Evolutionary conservation across 2,797 vertebrate species (phyloP), one percentile per base, ranked within the genome.

Genomic region (Acipenser transmontanus): DNA sequence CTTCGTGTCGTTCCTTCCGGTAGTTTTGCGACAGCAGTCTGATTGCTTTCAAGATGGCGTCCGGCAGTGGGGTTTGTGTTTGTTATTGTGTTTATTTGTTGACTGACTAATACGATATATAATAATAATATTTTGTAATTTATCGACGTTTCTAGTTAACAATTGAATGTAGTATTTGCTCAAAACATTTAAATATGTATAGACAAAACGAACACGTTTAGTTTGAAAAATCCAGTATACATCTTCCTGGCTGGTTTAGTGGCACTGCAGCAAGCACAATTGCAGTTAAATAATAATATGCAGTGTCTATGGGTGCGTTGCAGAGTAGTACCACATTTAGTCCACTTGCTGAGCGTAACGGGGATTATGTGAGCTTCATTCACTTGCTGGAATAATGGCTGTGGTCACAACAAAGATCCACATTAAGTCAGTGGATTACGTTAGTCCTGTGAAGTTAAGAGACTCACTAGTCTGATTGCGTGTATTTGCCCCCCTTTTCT

Each of bases 21-120:
- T 34, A 34, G 34, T 61, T 70, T 62, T 67, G 50, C 75, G 73
- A 72, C 73, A 63, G 63, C 47, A 59, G 71, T 67, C 59, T 65
- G 68, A 47, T 47, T 47, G 63, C 61, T 7, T 7, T 74, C 76
- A 89, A 85, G 75, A 91, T 91, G 89, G 88, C 89, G 81, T 87
- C 89, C 0, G 73, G 88, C 17, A 90, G 89, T 13, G 86, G 84
- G 72, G 89, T 91, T 68, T 82, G 87, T 74, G 49, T 11, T 10
- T 11, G 48, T 47, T 68, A 11, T 49, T 50, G 7, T n/a, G 2
- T n/a, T 52, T 14, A 6, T 7, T 8, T 13, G 8, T 17, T 34
- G 6, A 47, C 64, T 12, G 20, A 49, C 8, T 3, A 57, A 49
- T 8, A 48, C 47, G n/a, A 51, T 11, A 54, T 65, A 47, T 12